phyloP scores from a whole-genome alignment of 2,888 invertebrate genomes.

The Nephrocerus scutellatus region DNA sequence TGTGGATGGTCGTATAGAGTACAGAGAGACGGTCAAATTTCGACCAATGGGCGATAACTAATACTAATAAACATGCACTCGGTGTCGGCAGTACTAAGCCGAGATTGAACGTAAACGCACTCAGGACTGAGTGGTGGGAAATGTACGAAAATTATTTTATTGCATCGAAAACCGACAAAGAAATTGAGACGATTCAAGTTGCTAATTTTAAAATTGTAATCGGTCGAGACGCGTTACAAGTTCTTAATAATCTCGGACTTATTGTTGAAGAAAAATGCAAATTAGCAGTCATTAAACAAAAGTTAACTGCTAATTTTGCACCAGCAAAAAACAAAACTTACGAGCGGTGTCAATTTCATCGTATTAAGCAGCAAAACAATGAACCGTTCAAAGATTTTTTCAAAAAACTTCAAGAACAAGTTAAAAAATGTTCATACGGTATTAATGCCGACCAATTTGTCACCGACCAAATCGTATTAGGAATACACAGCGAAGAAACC shows the following conservation, averaged over 20 bases:
- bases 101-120: too few species aligned
- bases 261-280: background rate
- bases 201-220: slow-evolving; percentile 4
- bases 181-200: background rate
- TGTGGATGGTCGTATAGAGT: too few species aligned
- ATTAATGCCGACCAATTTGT: background rate
- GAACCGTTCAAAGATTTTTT: slow-evolving; percentile 7
- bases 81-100: too few species aligned
- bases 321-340: slow-evolving; percentile 7
- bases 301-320: slow-evolving; percentile 5
- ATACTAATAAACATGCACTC: too few species aligned
- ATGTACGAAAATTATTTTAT: slow-evolving; percentile 5
- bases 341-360: slow-evolving; percentile 6
- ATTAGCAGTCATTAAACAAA: slow-evolving; percentile 1
- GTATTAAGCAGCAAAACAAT: slow-evolving; percentile 5
- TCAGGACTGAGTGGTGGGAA: slow-evolving; percentile 5
- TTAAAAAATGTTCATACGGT: slow-evolving; percentile 6
- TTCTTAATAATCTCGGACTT: slow-evolving; percentile 4
- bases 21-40: too few species aligned
- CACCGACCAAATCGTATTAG: slow-evolving; percentile 3
- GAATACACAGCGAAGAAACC: slow-evolving; percentile 1
- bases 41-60: too few species aligned
- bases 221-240: background rate
- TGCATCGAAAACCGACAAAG: slow-evolving; percentile 2
- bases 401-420: slow-evolving; percentile 1